Conservation (phyloP, 37 sponge, comb jelly and placozoan genomes). For the Lycopodina hypogea region DNA sequence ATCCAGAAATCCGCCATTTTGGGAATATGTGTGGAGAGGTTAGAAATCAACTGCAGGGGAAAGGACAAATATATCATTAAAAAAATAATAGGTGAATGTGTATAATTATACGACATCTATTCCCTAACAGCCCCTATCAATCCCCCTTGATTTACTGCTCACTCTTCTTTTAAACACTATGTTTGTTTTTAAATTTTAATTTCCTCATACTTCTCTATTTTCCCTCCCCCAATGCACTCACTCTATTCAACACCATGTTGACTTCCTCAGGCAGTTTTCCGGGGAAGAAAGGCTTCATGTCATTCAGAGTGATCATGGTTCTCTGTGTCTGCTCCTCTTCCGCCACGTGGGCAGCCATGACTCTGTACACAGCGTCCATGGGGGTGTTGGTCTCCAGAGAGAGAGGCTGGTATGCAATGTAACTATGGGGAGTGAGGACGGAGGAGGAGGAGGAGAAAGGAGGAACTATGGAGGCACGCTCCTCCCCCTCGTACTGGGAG, state of each 20-base stretch:
- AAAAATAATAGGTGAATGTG: neutral
- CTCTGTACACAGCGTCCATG: slow-evolving; percentile 20
- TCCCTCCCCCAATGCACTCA: too few relatives aligned
- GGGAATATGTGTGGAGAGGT: slow-evolving; percentile 29
- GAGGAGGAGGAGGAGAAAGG: neutral
- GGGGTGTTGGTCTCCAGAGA: slow-evolving; percentile 10
- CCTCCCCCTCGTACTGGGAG: slow-evolving; percentile 75
- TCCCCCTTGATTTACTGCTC: too few relatives aligned
- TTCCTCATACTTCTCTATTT: too few relatives aligned
- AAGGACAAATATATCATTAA: neutral
- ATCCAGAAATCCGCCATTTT: slow-evolving; percentile 68
- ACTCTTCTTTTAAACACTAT: too few relatives aligned
- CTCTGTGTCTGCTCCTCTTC: slow-evolving; percentile 81
- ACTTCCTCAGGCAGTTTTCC: slow-evolving; percentile 47
- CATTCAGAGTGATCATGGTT: slow-evolving; percentile 70
- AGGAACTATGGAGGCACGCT: slow-evolving; percentile 3
- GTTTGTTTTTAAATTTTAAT: too few relatives aligned
- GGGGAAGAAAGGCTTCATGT: slow-evolving; percentile 31
- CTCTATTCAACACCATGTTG: neutral
- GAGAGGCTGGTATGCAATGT: slow-evolving; percentile 18
- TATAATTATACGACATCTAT: too few relatives aligned
- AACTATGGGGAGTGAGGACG: neutral
- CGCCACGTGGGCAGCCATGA: slow-evolving; percentile 53
- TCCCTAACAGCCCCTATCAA: too few relatives aligned
- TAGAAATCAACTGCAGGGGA: slow-evolving; percentile 2